These are phyloP conservation scores for Tragelaphus scriptus DNA, from an alignment of 2,113 vertebrate species.

Conservation along the genomic window DNA sequence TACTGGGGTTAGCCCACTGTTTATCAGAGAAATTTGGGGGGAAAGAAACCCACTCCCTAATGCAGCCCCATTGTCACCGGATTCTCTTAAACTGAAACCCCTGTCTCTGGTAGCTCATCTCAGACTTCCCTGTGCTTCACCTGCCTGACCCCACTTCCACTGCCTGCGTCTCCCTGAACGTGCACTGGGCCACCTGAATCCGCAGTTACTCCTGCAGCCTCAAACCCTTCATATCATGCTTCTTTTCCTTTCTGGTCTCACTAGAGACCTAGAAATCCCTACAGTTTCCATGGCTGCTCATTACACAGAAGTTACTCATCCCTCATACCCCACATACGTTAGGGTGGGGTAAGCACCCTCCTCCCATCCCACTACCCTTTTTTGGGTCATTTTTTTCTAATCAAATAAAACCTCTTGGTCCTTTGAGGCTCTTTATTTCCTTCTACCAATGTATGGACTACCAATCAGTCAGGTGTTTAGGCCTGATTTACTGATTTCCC, in stretches of 20 bases:
- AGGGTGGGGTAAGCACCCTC: neutral
- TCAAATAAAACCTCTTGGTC: neutral
- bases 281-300: neutral
- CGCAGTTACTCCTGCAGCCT: neutral
- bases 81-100: neutral
- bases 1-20: neutral
- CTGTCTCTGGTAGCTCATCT: neutral
- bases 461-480: neutral
- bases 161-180: fast-evolving
- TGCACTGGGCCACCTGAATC: neutral
- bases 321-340: neutral
- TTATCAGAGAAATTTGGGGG: neutral
- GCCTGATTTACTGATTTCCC: neutral
- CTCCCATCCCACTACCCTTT: neutral
- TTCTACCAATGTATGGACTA: neutral
- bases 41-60: neutral
- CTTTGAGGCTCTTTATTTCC: neutral
- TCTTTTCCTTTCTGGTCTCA: neutral
- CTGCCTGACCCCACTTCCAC: neutral
- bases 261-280: neutral
- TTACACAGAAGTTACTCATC: neutral
- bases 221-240: neutral
- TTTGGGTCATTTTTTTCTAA: neutral
- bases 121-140: neutral
- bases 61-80: neutral